Percentiles rank a stretch among this genome's conserved stretches.
Conservation (phyloP, 2,888 invertebrate species). For the Drosophila anomelani region DNA sequence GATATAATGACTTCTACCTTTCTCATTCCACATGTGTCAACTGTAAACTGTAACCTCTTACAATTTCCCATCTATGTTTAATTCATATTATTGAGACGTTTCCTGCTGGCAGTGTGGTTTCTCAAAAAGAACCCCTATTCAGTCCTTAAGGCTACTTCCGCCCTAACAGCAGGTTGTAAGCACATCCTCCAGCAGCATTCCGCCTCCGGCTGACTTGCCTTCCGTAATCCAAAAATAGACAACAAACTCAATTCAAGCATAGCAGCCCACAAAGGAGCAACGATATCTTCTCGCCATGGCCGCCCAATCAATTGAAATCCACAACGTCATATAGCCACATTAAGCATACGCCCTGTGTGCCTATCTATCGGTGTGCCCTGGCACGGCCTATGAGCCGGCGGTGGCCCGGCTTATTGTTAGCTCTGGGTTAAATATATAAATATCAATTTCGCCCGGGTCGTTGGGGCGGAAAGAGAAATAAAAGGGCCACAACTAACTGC, state of each 20-base stretch:
- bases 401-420: constrained; percentile 65
- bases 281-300: constrained; percentile 1
- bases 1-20: too few species aligned
- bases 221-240: constrained; percentile 36
- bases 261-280: constrained; percentile 27
- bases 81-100: background rate
- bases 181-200: constrained; percentile 20
- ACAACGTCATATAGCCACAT: constrained; percentile 65
- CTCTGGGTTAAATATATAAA: constrained; percentile 77
- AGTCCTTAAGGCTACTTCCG: constrained; percentile 28
- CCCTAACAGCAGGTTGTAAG: constrained; percentile 17
- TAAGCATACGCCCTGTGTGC: constrained; percentile 67
- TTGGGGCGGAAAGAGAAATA: constrained; percentile 19
- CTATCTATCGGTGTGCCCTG: constrained; percentile 16
- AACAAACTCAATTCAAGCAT: constrained; percentile 37
- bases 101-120: too few species aligned
- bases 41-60: background rate
- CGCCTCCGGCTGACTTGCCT: constrained; percentile 13
- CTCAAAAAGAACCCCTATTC: background rate
- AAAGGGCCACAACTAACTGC: constrained; percentile 68
- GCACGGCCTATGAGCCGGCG: constrained; percentile 32
- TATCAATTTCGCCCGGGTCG: constrained; percentile 70
- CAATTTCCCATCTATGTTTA: background rate
- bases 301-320: constrained; percentile 67
- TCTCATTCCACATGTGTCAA: background rate